A percentile compares a stretch with the other conserved stretches of the same genome.
These are phyloP conservation scores for Probosciger aterrimus DNA, from an alignment of 2,113 vertebrate genomes.

Conservation along the genomic window DNA sequence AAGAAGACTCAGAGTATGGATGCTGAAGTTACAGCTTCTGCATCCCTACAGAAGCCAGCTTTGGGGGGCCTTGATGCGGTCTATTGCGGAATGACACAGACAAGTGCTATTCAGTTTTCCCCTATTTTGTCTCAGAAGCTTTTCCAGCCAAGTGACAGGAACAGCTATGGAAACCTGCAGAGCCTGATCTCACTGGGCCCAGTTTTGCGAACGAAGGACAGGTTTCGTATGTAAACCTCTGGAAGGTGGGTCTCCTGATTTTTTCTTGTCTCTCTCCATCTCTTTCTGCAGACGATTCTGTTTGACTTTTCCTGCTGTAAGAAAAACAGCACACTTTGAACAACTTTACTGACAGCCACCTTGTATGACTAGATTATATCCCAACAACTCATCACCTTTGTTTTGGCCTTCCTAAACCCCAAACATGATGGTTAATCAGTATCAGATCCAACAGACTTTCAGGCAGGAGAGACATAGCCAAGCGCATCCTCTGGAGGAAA, in stretches of 20 bases:
- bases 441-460: background rate
- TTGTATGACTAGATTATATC: background rate
- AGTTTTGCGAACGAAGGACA: background rate
- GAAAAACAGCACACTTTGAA: background rate
- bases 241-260: background rate
- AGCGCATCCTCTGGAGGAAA: background rate
- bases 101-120: no score
- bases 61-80: no score
- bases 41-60: no score
- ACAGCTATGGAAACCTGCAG: background rate
- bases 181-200: conserved; percentile 33
- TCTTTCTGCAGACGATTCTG: background rate
- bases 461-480: background rate
- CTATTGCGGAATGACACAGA: no score
- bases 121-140: no score
- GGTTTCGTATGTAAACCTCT: background rate
- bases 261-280: background rate
- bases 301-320: background rate
- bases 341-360: background rate
- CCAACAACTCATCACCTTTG: background rate
- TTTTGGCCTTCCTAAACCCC: background rate
- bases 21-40: no score
- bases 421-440: background rate
- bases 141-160: background rate
- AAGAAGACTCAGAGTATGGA: no score